phyloP scores from a whole-genome alignment of 2,797 vertebrate species.

The Lacerta bilineata region DNA sequence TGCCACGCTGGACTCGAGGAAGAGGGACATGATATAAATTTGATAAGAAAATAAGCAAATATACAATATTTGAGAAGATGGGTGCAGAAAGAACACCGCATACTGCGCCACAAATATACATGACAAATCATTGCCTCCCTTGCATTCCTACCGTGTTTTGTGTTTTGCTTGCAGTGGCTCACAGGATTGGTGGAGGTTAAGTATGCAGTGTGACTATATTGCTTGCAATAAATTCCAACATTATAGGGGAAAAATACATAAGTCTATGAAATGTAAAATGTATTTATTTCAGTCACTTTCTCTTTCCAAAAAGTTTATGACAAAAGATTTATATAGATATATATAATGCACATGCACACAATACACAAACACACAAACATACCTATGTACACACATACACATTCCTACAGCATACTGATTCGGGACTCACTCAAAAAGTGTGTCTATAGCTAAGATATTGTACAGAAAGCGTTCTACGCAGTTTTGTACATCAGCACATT shows the following conservation, averaged over 20 bases:
- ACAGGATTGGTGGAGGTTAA: neutral
- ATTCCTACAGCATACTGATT: slow-evolving; percentile 54
- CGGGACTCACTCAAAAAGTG: slow-evolving; percentile 49
- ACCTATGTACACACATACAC: slow-evolving; percentile 16
- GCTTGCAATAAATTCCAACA: neutral
- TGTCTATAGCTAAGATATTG: slow-evolving; percentile 49
- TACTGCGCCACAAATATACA: too few species aligned
- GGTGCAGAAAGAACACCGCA: too few species aligned
- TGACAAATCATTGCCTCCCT: too few species aligned
- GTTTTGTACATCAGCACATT: slow-evolving; percentile 63
- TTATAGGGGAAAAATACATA: neutral
- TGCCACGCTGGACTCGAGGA: too few species aligned
- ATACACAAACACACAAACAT: neutral
- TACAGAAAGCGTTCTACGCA: slow-evolving; percentile 60
- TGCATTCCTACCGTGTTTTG: neutral
- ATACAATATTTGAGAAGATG: too few species aligned
- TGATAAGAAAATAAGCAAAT: too few species aligned
- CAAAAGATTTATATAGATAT: neutral
- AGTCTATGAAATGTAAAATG: slow-evolving; percentile 26
- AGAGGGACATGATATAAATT: too few species aligned
- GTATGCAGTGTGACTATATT: neutral
- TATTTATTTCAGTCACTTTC: slow-evolving; percentile 31
- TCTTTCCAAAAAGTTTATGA: neutral
- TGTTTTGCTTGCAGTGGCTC: neutral
- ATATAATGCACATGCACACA: neutral